These are phyloP conservation scores for Aporophyla lueneburgensis DNA, from an alignment of 2,888 invertebrate genomes.

Conservation along the genomic window DNA sequence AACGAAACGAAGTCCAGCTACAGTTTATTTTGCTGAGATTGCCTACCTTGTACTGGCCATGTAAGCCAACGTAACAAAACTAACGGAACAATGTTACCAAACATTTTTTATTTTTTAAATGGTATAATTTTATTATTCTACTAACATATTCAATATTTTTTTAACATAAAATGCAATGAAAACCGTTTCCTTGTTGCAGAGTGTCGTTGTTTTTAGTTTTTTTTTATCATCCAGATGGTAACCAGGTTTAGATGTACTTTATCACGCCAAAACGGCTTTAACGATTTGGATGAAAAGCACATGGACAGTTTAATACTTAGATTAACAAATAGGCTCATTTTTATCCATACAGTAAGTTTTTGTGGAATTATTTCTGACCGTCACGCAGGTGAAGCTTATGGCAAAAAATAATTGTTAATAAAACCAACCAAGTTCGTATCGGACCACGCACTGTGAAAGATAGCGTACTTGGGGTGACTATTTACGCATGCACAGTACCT, in stretches of 20 bases:
- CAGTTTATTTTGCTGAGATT: background rate
- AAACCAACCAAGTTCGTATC: background rate
- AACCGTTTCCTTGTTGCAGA: background rate
- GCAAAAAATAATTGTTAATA: background rate
- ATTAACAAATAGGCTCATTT: no score
- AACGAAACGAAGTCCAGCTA: background rate
- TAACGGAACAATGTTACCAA: conserved; percentile 6
- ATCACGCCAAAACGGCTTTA: no score
- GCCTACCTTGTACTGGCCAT: background rate
- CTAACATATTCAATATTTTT: background rate
- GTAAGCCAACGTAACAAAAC: background rate
- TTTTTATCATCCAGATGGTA: background rate
- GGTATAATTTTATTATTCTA: background rate
- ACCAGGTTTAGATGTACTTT: background rate
- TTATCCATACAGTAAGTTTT: no score
- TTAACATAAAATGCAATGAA: background rate
- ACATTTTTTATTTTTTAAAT: background rate
- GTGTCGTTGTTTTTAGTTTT: background rate
- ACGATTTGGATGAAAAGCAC: no score
- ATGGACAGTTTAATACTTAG: no score
- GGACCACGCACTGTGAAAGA: background rate
- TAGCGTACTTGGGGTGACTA: background rate
- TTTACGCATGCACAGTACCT: background rate
- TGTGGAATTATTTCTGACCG: no score
- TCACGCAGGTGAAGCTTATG: no score